These are phyloP conservation scores for Thalassarche chlororhynchos DNA, from an alignment of 2,113 vertebrate genomes.

Conservation along the genomic window DNA sequence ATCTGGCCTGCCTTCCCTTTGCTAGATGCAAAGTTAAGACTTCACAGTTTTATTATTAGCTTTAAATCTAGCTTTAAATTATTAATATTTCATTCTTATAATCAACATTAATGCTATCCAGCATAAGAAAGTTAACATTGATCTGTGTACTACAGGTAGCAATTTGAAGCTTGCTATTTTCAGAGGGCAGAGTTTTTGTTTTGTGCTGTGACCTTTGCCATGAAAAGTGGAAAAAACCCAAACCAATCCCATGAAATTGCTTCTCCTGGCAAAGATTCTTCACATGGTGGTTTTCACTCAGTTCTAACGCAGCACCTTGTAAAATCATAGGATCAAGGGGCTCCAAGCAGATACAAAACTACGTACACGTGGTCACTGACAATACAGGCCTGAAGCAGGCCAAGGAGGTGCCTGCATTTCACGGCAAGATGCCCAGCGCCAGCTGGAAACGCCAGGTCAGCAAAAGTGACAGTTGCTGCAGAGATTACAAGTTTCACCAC, in stretches of 20 bases:
- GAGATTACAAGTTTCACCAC: not conserved
- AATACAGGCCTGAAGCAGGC: not conserved
- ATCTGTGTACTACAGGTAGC: not conserved
- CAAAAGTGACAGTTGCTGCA: not conserved
- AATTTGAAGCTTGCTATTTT: not conserved
- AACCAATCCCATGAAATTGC: not conserved
- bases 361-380: rapidly evolving
- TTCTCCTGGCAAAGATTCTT: not conserved
- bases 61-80: not conserved
- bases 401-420: not conserved
- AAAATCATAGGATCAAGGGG: not conserved
- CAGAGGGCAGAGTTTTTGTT: not conserved
- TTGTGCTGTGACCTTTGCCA: not conserved
- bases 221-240: not conserved
- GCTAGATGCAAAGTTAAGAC: not conserved
- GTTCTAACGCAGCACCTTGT: not conserved
- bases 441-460: not conserved
- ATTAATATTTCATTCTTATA: not conserved
- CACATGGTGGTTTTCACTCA: not conserved
- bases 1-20: not conserved
- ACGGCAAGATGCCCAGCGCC: not conserved
- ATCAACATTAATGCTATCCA: not conserved
- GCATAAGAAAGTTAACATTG: not conserved
- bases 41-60: not conserved
- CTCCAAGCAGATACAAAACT: not conserved